Percentiles rank a stretch among this genome's conserved stretches.
Evolutionary conservation across 2,113 vertebrate genomes (phyloP).

Genomic region (Hypomesus transpacificus): DNA sequence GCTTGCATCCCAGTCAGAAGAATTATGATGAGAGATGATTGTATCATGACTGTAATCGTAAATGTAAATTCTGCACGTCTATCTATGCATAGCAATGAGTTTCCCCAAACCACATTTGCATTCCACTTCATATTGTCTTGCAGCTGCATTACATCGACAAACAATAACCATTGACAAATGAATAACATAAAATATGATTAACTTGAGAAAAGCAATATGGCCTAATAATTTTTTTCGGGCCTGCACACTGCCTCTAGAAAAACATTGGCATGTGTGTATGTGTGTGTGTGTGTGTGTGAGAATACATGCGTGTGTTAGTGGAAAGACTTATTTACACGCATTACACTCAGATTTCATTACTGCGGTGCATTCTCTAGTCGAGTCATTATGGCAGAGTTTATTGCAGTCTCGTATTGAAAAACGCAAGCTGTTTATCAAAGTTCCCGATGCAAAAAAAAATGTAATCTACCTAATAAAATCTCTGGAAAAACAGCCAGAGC

Average conservation of each 20-base stretch:
- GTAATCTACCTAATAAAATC: neutral
- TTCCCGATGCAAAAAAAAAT: neutral
- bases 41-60: conserved; percentile 68
- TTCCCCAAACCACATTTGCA: conserved; percentile 62
- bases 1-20: conserved; percentile 56
- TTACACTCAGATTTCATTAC: conserved; percentile 24
- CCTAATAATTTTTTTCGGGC: conserved; percentile 53
- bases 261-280: conserved; percentile 28
- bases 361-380: conserved; percentile 1
- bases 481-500: neutral
- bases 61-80: conserved; percentile 65
- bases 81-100: conserved; percentile 56
- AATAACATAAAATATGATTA: conserved; percentile 72
- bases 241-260: conserved; percentile 37
- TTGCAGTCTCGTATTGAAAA: neutral
- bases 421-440: conserved; percentile 6
- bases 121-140: conserved; percentile 57
- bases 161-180: conserved; percentile 71
- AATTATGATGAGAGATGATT: conserved; percentile 70
- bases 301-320: conserved; percentile 5
- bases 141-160: conserved; percentile 61
- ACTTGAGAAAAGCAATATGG: conserved; percentile 63
- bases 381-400: conserved; percentile 15
- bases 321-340: conserved; percentile 21
- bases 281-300: conserved; percentile 10